A percentile compares a stretch with the other conserved stretches of the same genome.
phyloP scores from a whole-genome alignment of 2,797 vertebrate genomes.

The Podarcis lilfordi region DNA sequence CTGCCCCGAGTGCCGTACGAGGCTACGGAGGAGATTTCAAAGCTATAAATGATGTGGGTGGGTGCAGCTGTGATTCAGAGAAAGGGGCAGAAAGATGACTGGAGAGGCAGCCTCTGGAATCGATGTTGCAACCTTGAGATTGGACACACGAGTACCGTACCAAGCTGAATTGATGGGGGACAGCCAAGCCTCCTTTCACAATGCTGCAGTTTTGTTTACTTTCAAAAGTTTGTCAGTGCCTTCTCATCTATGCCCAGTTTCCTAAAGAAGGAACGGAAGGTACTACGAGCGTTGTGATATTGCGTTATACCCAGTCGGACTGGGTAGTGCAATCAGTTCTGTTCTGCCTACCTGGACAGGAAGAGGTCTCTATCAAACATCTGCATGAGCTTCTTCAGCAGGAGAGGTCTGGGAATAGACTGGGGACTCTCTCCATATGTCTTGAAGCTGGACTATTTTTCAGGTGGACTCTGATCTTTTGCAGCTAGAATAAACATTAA shows the following conservation, averaged over 20 bases:
- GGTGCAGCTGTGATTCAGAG: background rate
- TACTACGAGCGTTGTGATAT: background rate
- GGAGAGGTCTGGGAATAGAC: background rate
- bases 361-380: no score
- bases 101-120: slow-evolving; percentile 23
- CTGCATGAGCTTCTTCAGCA: no score
- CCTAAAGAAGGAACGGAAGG: background rate
- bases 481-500: background rate
- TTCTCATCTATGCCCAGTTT: background rate
- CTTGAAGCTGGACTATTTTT: background rate
- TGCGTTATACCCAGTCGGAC: background rate
- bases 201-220: background rate
- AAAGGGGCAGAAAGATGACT: slow-evolving; percentile 63
- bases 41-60: slow-evolving; percentile 60
- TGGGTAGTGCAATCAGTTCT: background rate
- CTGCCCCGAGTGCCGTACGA: slow-evolving; percentile 27
- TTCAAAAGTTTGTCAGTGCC: fast-evolving
- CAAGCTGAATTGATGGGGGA: background rate
- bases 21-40: slow-evolving; percentile 66
- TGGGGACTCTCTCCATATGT: background rate
- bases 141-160: slow-evolving; percentile 18
- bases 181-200: fast-evolving
- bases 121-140: background rate
- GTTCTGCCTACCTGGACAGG: background rate
- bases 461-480: background rate